Percentiles rank a stretch among this genome's conserved stretches.
Evolutionary conservation across 2,113 vertebrate species (phyloP).

Genomic region (Trochalopteron elliotii): DNA sequence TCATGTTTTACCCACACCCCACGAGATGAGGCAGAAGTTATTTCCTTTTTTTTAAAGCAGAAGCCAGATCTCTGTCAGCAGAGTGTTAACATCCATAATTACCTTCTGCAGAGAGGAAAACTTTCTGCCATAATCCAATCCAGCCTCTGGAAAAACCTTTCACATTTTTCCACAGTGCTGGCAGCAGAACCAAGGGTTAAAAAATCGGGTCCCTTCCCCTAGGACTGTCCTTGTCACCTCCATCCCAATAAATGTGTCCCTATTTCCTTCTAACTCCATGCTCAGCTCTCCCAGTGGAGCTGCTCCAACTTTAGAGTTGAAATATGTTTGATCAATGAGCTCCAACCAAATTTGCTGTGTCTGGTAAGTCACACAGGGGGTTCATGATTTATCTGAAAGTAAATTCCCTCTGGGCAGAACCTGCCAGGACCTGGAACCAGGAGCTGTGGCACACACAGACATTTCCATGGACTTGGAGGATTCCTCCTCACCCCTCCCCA

Average conservation of each 20-base stretch:
- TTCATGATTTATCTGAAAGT: rapidly evolving
- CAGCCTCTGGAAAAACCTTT: neutral
- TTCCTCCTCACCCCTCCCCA: neutral
- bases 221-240: neutral
- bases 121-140: neutral
- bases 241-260: neutral
- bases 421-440: neutral
- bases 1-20: neutral
- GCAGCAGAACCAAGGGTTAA: neutral
- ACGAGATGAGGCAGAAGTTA: rapidly evolving
- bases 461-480: rapidly evolving
- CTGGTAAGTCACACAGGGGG: neutral
- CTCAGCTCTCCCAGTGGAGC: neutral
- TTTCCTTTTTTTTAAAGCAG: neutral
- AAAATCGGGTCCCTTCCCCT: neutral
- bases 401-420: neutral
- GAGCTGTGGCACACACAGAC: neutral
- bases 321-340: neutral
- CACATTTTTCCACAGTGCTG: rapidly evolving
- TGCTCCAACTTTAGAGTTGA: neutral
- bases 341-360: neutral
- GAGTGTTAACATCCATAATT: neutral
- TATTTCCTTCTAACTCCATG: neutral
- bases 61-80: neutral
- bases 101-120: neutral